Percentiles rank a stretch among this genome's conserved stretches.
Conservation (phyloP, 1,140 invertebrate species). For the Scaptomyza graminum region DNA sequence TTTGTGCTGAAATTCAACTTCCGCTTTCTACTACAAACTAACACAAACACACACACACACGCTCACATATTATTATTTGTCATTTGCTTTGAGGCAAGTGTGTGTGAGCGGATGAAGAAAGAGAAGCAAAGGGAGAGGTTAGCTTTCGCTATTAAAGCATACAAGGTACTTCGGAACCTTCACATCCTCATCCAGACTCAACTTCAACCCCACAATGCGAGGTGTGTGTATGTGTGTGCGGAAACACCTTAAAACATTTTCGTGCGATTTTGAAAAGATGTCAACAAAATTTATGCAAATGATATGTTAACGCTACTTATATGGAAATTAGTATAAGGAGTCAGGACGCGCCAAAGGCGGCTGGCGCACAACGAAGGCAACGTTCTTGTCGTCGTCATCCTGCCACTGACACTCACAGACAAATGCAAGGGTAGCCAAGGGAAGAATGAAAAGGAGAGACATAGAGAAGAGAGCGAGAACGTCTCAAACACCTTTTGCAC, state of each 20-base stretch:
- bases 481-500: conserved; percentile 72
- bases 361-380: conserved; percentile 37
- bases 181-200: conserved; percentile 13
- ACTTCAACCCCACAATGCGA: conserved; percentile 44
- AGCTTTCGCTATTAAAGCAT: conserved; percentile 30
- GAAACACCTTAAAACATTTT: conserved; percentile 79
- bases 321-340: conserved; percentile 83
- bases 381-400: conserved; percentile 8
- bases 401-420: conserved; percentile 27
- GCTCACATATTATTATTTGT: conserved; percentile 39
- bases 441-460: background rate
- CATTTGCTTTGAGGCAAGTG: conserved; percentile 17
- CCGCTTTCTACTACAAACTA: conserved; percentile 34
- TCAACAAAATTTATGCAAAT: conserved; percentile 83
- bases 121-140: conserved; percentile 11
- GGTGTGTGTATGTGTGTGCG: conserved; percentile 34
- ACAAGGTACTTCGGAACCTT: conserved; percentile 6
- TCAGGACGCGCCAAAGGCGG: conserved; percentile 77
- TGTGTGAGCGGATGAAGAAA: background rate
- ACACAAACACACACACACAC: conserved; percentile 9
- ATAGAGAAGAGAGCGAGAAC: conserved; percentile 13
- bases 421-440: background rate
- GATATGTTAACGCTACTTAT: conserved; percentile 83
- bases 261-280: conserved; percentile 82
- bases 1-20: conserved; percentile 31